phyloP scores from a whole-genome alignment of 2,113 vertebrate species.

The Oryzias curvinotus region DNA sequence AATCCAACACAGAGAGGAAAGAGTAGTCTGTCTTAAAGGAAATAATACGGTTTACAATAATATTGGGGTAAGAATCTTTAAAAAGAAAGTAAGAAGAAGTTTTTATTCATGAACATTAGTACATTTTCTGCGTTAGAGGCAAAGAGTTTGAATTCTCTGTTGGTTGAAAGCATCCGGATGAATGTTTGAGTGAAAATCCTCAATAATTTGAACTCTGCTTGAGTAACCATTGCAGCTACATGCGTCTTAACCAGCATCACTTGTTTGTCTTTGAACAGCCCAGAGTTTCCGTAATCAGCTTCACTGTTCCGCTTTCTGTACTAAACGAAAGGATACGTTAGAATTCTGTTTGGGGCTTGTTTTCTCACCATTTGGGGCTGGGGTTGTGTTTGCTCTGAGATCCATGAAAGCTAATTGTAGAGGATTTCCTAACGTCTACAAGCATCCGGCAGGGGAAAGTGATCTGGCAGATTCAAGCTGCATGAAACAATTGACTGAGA shows the following conservation, averaged over 20 bases:
- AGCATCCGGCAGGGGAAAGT: too few species aligned
- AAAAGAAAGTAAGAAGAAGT: too few species aligned
- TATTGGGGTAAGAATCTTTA: too few species aligned
- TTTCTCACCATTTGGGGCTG: conserved; percentile 3
- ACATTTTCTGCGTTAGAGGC: not conserved
- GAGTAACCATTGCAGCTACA: conserved; percentile 26
- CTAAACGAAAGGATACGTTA: not conserved
- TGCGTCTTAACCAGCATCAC: conserved; percentile 28
- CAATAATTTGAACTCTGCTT: conserved; percentile 13
- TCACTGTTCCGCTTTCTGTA: conserved; percentile 15
- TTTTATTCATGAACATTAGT: too few species aligned
- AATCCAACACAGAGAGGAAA: too few species aligned
- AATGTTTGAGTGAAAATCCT: not conserved
- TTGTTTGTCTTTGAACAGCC: conserved; percentile 3
- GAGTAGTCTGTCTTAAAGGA: too few species aligned
- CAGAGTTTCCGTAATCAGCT: not conserved
- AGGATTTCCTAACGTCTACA: too few species aligned
- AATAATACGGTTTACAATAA: too few species aligned
- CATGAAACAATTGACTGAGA: too few species aligned
- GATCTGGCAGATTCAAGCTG: too few species aligned
- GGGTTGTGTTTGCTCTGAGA: conserved; percentile 7
- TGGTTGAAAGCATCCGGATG: not conserved
- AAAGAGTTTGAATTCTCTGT: not conserved
- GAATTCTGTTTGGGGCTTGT: conserved; percentile 9
- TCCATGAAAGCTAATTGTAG: too few species aligned